phyloP scores from a whole-genome alignment of 1,140 invertebrate species.

The Gryon sp. region DNA sequence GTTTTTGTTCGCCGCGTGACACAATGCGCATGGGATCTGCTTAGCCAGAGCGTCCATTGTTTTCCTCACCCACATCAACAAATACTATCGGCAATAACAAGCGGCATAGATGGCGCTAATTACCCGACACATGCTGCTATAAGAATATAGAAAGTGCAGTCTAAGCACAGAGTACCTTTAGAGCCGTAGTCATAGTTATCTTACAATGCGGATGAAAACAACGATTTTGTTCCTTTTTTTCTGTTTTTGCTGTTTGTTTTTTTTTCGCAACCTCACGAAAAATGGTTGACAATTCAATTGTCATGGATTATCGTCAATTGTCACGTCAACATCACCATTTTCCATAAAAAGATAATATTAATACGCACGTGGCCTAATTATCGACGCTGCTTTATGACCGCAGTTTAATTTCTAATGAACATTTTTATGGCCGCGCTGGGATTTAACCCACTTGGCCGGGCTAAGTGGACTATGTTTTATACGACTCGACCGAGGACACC shows the following conservation, averaged over 20 bases:
- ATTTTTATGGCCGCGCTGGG: constrained; percentile 35
- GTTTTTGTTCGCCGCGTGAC: constrained; percentile 59
- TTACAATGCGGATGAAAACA: no score
- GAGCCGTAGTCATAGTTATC: constrained; percentile 33
- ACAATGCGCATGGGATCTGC: constrained; percentile 53
- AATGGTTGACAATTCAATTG: constrained; percentile 19
- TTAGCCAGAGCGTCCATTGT: constrained; percentile 72
- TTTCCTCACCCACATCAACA: constrained; percentile 49
- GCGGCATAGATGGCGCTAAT: constrained; percentile 59
- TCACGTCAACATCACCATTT: constrained; percentile 1
- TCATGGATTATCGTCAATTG: constrained; percentile 1
- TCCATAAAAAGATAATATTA: constrained; percentile 25
- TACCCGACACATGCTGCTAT: constrained; percentile 39
- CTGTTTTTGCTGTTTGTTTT: no score
- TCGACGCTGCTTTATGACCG: constrained; percentile 23
- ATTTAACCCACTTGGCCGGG: constrained; percentile 9
- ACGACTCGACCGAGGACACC: background rate
- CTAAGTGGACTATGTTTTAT: constrained; percentile 26
- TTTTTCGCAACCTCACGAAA: no score
- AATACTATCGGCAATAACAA: constrained; percentile 57
- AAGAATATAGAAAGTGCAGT: constrained; percentile 26
- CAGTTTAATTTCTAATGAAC: constrained; percentile 52
- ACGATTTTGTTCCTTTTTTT: no score
- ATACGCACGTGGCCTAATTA: constrained; percentile 38
- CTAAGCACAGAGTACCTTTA: constrained; percentile 28